Evolutionary conservation across 2,888 invertebrate species (phyloP), one percentile per base, ranked within the genome.

Genomic region (Labia minor): DNA sequence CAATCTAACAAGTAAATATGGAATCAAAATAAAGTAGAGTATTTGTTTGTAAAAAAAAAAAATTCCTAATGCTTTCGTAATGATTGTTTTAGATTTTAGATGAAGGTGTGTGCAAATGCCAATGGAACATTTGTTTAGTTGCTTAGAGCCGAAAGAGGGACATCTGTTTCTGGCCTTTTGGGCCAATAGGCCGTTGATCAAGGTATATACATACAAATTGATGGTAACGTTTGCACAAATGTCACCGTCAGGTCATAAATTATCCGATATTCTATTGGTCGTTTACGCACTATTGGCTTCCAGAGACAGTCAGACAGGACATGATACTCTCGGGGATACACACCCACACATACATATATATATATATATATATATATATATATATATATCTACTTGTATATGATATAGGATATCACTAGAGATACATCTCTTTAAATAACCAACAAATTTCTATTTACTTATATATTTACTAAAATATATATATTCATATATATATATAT

Each of bases 201-300:
- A 49, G 49, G 49, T 26, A 26, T 8, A 16, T 49, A 49, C 49
- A 49, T 33, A 33, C 33, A 33, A 49, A 14, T 14, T 49, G 49
- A 49, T 49, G 49, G 49, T 49, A 49, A 14, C 49, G 49, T 49
- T 49, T 49, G 49, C 49, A 49, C 49, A 2, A 49, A 49, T 49
- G 49, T 49, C 49, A 49, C n/a, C 3, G 49, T 16, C 49, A 49
- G 49, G 49, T 49, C 49, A 49, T 49, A 49, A 49, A 49, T 49
- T 49, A 49, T 16, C 49, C 49, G 49, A 49, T 49, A 49, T 49
- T 49, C 49, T 16, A 49, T 49, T 49, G 49, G 49, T 14, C 49
- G 49, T 49, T 49, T 49, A 49, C 49, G 49, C 49, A 49, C 49
- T 49, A 49, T 49, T 49, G 49, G 49, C 49, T 49, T 16, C 49